Evolutionary conservation across 2,888 invertebrate species (phyloP).

Genomic region (Ferdinandea cuprea): DNA sequence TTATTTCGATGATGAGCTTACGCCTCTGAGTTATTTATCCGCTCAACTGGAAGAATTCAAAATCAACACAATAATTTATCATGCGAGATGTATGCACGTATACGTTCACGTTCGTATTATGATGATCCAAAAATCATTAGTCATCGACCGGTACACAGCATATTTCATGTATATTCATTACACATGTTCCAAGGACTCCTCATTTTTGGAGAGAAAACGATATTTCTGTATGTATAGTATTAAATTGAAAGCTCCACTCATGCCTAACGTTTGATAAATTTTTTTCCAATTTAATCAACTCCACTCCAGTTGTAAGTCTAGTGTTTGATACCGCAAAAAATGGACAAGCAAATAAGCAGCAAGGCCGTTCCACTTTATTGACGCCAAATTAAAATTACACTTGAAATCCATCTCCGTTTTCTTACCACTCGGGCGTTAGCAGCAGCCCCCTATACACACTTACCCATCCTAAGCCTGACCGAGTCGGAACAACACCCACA

Average conservation of each 20-base stretch:
- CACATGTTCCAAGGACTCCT: neutral
- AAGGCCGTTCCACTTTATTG: conserved; percentile 22
- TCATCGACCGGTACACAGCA: conserved; percentile 17
- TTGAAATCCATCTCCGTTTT: conserved; percentile 52
- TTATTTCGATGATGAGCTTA: no score
- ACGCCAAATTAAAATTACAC: conserved; percentile 48
- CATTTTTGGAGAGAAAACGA: neutral
- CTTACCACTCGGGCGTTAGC: neutral
- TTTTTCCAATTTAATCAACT: neutral
- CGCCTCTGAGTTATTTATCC: no score
- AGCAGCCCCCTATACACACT: neutral
- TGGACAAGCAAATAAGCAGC: neutral
- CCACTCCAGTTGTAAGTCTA: neutral
- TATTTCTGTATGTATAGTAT: no score
- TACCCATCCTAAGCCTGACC: conserved; percentile 1
- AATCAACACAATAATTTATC: conserved; percentile 10
- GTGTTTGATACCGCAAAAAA: conserved; percentile 11
- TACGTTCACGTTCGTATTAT: no score
- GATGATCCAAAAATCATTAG: conserved; percentile 22
- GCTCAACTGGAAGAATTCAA: no score
- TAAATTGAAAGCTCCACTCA: neutral
- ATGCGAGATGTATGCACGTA: neutral
- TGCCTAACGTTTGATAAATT: neutral
- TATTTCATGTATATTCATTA: neutral
- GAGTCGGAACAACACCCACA: neutral